phyloP scores from a whole-genome alignment of 2,797 vertebrate genomes.

The Schizopygopsis malacanthus region DNA sequence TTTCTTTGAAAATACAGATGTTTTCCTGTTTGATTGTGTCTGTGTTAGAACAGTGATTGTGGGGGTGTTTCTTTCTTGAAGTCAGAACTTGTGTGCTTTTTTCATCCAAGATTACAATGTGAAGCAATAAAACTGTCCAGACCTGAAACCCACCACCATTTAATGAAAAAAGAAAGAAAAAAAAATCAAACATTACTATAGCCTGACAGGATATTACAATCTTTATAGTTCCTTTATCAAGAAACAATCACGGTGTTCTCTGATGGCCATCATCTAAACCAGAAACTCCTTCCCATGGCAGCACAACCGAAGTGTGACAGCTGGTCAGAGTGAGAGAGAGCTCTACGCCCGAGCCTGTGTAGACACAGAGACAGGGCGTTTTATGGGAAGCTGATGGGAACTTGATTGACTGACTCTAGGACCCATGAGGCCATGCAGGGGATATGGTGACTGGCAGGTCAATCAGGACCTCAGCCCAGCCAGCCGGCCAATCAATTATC shows the following conservation, averaged over 20 bases:
- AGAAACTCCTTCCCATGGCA: background rate
- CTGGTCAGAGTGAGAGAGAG: constrained; percentile 48
- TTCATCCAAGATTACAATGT: background rate
- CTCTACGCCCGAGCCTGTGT: constrained; percentile 64
- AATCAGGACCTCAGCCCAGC: constrained; percentile 70
- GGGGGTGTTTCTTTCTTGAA: background rate
- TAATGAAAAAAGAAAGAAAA: background rate
- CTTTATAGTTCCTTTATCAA: background rate
- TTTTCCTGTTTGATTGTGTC: background rate
- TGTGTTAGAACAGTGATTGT: constrained; percentile 18
- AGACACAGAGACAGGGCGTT: constrained; percentile 67
- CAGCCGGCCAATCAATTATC: constrained; percentile 75
- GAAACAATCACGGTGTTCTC: background rate
- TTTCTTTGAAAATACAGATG: background rate
- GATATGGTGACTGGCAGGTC: constrained; percentile 77
- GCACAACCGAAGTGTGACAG: constrained; percentile 57
- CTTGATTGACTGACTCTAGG: constrained; percentile 78
- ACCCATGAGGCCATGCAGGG: constrained; percentile 66
- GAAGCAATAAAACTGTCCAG: constrained; percentile 3
- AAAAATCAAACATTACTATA: background rate
- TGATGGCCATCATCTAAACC: constrained; percentile 16
- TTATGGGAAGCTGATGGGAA: constrained; percentile 76
- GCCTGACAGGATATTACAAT: constrained; percentile 11
- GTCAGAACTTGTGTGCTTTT: background rate
- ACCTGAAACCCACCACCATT: constrained; percentile 42